Evolutionary conservation across 2,797 vertebrate species (phyloP).

Genomic region (Falco biarmicus): DNA sequence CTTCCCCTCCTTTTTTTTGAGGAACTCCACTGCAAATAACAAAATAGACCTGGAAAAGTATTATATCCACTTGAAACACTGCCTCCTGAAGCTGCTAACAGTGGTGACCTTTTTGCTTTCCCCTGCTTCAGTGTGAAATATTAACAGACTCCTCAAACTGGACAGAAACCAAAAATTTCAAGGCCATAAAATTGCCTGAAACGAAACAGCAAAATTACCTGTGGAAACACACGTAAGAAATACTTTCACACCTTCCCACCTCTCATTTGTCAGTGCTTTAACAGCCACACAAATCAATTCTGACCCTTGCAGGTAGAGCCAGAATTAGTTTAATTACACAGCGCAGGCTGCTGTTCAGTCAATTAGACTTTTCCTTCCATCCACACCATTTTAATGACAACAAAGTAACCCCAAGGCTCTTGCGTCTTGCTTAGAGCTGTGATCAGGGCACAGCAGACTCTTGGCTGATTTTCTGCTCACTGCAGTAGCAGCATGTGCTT

Average conservation of each 20-base stretch:
- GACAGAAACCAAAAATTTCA: constrained; percentile 30
- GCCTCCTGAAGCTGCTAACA: not conserved
- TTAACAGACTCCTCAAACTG: constrained; percentile 2
- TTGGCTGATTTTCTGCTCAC: fast-evolving
- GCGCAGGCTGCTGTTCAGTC: constrained; percentile 31
- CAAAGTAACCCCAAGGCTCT: not conserved
- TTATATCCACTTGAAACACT: not conserved
- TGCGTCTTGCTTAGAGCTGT: not conserved
- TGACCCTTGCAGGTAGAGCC: constrained; percentile 46
- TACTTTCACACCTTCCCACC: not conserved
- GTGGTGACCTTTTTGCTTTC: constrained; percentile 13
- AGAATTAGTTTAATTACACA: constrained; percentile 50
- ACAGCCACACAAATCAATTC: constrained; percentile 15
- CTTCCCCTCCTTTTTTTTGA: not conserved
- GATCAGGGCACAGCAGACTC: not conserved
- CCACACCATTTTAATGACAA: constrained; percentile 54
- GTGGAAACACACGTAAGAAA: not conserved
- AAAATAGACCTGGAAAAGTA: not conserved
- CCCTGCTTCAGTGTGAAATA: not conserved
- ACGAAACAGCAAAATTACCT: constrained; percentile 10
- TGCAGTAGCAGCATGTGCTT: not conserved
- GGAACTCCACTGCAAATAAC: not conserved
- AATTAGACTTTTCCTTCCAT: constrained; percentile 45
- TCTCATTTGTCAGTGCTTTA: constrained; percentile 11
- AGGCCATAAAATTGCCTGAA: not conserved